Evolutionary conservation across 1,140 invertebrate genomes (phyloP).

Genomic region (Trichonephila clavata): DNA sequence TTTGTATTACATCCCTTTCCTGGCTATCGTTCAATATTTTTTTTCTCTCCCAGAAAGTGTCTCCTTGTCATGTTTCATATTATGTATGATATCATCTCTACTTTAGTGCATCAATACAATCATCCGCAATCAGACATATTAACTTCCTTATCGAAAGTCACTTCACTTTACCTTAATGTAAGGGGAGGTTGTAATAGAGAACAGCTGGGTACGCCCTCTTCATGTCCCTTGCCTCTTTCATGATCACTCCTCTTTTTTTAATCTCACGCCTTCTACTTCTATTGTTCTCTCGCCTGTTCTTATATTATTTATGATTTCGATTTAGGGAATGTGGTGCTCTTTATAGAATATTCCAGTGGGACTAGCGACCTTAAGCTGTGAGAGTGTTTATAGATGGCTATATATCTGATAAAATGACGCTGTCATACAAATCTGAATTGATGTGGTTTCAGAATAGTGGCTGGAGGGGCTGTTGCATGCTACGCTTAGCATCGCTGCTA

Average conservation of each 20-base stretch:
- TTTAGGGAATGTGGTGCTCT: neutral
- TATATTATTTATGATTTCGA: conserved; percentile 14
- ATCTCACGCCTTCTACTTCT: conserved; percentile 4
- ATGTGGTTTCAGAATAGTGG: neutral
- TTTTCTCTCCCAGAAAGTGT: neutral
- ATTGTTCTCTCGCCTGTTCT: conserved; percentile 10
- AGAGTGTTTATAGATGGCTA: neutral
- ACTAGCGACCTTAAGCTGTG: neutral
- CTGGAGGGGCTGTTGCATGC: neutral
- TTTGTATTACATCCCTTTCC: neutral
- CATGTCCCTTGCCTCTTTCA: neutral
- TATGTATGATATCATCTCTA: conserved; percentile 7
- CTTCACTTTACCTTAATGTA: neutral
- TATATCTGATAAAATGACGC: neutral
- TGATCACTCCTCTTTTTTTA: conserved; percentile 17
- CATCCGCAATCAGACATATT: neutral
- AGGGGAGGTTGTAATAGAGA: neutral
- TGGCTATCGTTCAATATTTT: neutral
- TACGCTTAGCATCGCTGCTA: neutral
- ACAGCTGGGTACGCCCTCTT: conserved; percentile 19
- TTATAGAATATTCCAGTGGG: neutral
- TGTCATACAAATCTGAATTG: neutral
- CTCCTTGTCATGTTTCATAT: neutral
- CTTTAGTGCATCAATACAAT: conserved; percentile 10
- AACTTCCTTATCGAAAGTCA: conserved; percentile 15